Percentiles rank a stretch among this genome's conserved stretches.
phyloP scores from a whole-genome alignment of 2,113 vertebrate species.

The Ciconia maguari region DNA sequence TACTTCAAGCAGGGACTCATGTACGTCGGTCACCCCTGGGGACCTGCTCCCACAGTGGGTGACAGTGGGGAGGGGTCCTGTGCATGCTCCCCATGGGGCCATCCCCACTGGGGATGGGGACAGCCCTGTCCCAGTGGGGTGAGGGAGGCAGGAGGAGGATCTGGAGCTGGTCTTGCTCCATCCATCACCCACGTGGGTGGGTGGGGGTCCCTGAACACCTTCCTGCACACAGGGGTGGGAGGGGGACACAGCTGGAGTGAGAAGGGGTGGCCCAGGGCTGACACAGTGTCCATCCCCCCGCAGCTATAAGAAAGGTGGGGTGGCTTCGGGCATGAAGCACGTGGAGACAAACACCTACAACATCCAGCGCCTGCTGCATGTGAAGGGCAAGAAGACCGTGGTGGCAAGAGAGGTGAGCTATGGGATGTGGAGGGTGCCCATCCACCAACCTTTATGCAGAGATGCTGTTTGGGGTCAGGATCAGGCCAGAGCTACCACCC shows the following conservation, averaged over 20 bases:
- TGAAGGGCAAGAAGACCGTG: constrained; percentile 87
- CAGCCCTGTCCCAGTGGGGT: neutral
- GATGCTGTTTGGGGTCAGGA: neutral
- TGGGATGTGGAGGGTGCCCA: neutral
- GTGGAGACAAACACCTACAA: constrained; percentile 84
- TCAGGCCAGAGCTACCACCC: neutral
- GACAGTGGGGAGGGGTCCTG: neutral
- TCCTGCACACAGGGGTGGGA: neutral
- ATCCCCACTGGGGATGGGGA: neutral
- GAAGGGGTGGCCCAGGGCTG: neutral
- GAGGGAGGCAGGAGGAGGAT: neutral
- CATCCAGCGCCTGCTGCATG: constrained; percentile 78
- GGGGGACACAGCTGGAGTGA: neutral
- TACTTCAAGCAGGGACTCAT: constrained; percentile 87
- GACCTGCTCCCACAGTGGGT: fast-evolving
- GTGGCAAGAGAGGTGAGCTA: constrained; percentile 80
- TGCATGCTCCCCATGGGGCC: fast-evolving
- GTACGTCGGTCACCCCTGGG: constrained; percentile 45
- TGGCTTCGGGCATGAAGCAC: constrained; percentile 83
- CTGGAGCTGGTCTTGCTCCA: neutral
- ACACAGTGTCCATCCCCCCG: fast-evolving
- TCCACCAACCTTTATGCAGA: neutral
- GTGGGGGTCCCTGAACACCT: fast-evolving
- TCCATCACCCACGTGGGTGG: fast-evolving
- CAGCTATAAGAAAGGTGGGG: constrained; percentile 84